Base-by-base conservation (phyloP, 2,797 vertebrate species). In the Coluber constrictor region DNA sequence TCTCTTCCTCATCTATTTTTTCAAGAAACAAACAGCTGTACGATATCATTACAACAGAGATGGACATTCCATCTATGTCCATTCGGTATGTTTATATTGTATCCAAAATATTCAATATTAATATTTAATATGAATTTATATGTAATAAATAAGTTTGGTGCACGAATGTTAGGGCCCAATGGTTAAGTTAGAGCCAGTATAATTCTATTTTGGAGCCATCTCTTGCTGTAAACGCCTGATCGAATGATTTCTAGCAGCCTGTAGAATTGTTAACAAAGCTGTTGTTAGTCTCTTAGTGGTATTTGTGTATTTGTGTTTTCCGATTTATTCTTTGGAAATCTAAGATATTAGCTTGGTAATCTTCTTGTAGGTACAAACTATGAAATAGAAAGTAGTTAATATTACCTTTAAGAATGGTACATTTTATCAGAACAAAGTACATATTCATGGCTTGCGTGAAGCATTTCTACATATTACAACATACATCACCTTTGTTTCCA, bases 1-100 rank as follows among this genome's bases (percentile, higher is more conserved):
- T 90, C 55, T 51, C 55, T 7, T 23, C 54, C 15, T 15, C 15
- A 87, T 90, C 91, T 95, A 89, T 92, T 96, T 96, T 94, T 96
- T 96, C 57, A 94, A 99, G 99, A 96, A 99, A 99, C 96, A 99
- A 99, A 96, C 99, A 99, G 95, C 98, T 99, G 0, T 99, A 98
- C 95, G 98, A 99, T 89, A 97, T 97, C 4, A 98, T 99, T 98
- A 96, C 97, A 94, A 97, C 96, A 96, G 99, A 99, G 93, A 98
- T 98, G 18, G 56, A 0, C 90, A 97, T 99, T 96, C 98, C 98
- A 56, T 97, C 99, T 96, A 98, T 92, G 61, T 98, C 97, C 95
- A 98, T 99, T 96, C 98, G 99, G 99, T 99, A 96, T 91, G 93
- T 96, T 94, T 16, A 47, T 57, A 86, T 90, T 93, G 16, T 91